Base-by-base conservation (phyloP, 1,140 invertebrate species). In the Potamilus streckersoni region DNA sequence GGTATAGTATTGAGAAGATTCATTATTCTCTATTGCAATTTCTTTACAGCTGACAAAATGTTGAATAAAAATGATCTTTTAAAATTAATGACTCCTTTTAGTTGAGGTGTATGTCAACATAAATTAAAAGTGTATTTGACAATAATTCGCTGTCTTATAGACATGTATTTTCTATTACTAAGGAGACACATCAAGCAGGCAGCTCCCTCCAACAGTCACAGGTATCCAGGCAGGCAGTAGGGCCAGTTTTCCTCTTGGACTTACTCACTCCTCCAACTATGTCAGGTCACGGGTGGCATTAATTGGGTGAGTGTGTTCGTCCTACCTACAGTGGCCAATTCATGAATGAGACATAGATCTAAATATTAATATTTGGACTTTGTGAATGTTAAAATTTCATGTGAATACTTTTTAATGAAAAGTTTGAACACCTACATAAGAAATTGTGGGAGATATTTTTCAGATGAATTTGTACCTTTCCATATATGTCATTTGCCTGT, bases 181-280 rank as follows among this genome's bases (percentile, higher is more conserved):
- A 83, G 83, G 77, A 49, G 77, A 73, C n/a, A 65, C 71, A 16
- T 69, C 74, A 63, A 67, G 91, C 15, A 90, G 93, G 63, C 95
- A 96, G 86, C 90, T 96, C 76, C 96, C 95, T 2, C 97, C 97
- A 0, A 93, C 93, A 19, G 91, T 98, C 2, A 80, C 89, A n/a
- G 89, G 89, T 20, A 92, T 97, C 3, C 90, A 91, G 27, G 66
- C 87, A 87, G 77, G 91, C 91, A 84, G 94, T 3, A 91, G 97
- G 23, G 97, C 96, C 49, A 93, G 93, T 12, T 99, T 99, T 91
- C 98, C 98, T 0, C 91, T 99, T 13, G 94, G 94, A 31, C 95
- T 99, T 85, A 94, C 95, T 0, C 97, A 99, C 90, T 93, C 96
- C 38, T 93, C 94, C 0, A 92, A 93, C 78, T 99, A 99, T 90